A percentile compares a stretch with the other conserved stretches of the same genome.
Conservation (phyloP, 1,140 invertebrate genomes). For the Adelges cooleyi region DNA sequence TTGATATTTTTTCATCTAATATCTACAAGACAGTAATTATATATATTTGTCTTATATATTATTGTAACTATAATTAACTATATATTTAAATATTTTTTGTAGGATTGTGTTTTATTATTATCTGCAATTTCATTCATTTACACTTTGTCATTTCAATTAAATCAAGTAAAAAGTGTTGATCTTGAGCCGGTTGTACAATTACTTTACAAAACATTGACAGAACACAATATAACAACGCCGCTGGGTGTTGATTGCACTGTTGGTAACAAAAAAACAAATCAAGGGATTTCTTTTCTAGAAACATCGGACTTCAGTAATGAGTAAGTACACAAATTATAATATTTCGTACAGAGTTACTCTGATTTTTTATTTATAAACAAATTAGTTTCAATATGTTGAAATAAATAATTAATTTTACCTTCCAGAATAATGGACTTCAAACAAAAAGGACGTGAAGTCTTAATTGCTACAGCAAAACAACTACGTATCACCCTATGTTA, state of each 20-base stretch:
- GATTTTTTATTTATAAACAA: no score
- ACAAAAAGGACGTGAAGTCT: slow-evolving; percentile 11
- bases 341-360: background rate
- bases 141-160: slow-evolving; percentile 14
- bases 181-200: slow-evolving; percentile 10
- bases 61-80: background rate
- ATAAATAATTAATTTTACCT: background rate
- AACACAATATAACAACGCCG: background rate
- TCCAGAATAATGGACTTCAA: slow-evolving; percentile 2
- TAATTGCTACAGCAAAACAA: slow-evolving; percentile 12
- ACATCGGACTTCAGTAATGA: background rate
- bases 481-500: background rate
- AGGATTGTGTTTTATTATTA: background rate
- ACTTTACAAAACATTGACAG: background rate
- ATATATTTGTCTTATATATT: background rate
- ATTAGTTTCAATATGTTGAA: no score
- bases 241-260: background rate
- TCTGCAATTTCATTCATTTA: slow-evolving; percentile 4
- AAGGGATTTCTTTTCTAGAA: background rate
- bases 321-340: background rate
- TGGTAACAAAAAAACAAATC: background rate
- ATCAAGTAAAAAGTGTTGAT: background rate
- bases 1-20: slow-evolving; percentile 1
- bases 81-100: background rate
- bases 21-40: background rate